Evolutionary conservation across 2,113 vertebrate genomes (phyloP).

Genomic region (Salvelinus sp.): DNA sequence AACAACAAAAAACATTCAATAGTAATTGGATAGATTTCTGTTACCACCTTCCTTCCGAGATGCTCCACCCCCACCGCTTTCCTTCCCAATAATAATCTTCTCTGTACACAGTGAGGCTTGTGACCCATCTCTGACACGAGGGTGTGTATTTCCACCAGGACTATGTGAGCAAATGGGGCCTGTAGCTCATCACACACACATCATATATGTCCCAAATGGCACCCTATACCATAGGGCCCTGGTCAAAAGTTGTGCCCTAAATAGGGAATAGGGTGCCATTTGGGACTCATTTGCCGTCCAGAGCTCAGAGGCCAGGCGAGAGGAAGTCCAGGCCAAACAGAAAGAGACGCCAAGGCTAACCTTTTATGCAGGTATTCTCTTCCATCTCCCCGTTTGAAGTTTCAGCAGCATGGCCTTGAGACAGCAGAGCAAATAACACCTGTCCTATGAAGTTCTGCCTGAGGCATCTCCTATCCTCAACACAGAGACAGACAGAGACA

Average conservation of each 20-base stretch:
- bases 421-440: conserved; percentile 43
- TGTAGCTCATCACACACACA: conserved; percentile 3
- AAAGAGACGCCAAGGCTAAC: conserved; percentile 8
- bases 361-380: conserved; percentile 13
- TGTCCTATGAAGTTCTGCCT: conserved; percentile 50
- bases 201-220: no score
- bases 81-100: not conserved
- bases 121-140: conserved; percentile 21
- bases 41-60: no score
- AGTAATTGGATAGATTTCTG: no score
- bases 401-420: conserved; percentile 27
- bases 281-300: not conserved
- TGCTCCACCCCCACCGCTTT: no score
- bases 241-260: no score
- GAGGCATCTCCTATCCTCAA: conserved; percentile 35
- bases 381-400: conserved; percentile 43
- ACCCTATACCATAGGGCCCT: no score
- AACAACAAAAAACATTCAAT: no score
- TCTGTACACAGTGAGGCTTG: conserved; percentile 35
- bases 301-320: not conserved
- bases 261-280: no score
- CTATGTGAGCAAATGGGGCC: conserved; percentile 15
- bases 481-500: not conserved
- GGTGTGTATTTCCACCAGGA: conserved; percentile 27
- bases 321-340: conserved; percentile 5